Evolutionary conservation across 2,888 invertebrate species (phyloP).

Genomic region (Melipona bicolor): DNA sequence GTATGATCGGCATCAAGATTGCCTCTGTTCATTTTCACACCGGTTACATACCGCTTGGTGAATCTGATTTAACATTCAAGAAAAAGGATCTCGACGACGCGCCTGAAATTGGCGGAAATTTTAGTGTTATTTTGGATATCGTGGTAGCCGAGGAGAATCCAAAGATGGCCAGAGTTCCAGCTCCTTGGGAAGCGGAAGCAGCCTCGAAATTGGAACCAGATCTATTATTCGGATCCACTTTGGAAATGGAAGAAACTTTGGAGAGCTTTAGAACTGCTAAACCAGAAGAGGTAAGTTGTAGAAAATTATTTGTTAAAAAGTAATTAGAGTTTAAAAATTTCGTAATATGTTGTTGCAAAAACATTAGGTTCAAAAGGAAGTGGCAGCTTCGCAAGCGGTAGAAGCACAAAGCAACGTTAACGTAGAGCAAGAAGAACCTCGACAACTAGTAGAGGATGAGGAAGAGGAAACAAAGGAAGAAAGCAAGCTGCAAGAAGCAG

Average conservation of each 20-base stretch:
- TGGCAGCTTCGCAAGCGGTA: not conserved
- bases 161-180: constrained; percentile 88
- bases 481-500: constrained; percentile 77
- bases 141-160: constrained; percentile 90
- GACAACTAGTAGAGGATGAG: not conserved
- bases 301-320: not conserved
- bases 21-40: constrained; percentile 95
- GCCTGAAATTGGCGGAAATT: constrained; percentile 89
- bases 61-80: constrained; percentile 90
- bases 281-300: constrained; percentile 85
- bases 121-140: constrained; percentile 89
- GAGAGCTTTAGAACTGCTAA: constrained; percentile 88
- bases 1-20: constrained; percentile 93
- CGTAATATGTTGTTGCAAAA: not conserved
- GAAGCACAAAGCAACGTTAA: constrained; percentile 24
- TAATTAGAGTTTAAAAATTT: not conserved
- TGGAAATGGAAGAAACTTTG: constrained; percentile 93
- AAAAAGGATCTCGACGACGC: constrained; percentile 93
- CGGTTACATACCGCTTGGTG: constrained; percentile 91
- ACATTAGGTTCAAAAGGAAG: constrained; percentile 33
- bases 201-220: constrained; percentile 85
- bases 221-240: constrained; percentile 90
- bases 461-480: constrained; percentile 49
- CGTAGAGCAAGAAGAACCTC: constrained; percentile 26
- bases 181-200: constrained; percentile 91